These are phyloP conservation scores for Serrognathus titanus DNA, from an alignment of 2,888 invertebrate genomes.

Conservation along the genomic window DNA sequence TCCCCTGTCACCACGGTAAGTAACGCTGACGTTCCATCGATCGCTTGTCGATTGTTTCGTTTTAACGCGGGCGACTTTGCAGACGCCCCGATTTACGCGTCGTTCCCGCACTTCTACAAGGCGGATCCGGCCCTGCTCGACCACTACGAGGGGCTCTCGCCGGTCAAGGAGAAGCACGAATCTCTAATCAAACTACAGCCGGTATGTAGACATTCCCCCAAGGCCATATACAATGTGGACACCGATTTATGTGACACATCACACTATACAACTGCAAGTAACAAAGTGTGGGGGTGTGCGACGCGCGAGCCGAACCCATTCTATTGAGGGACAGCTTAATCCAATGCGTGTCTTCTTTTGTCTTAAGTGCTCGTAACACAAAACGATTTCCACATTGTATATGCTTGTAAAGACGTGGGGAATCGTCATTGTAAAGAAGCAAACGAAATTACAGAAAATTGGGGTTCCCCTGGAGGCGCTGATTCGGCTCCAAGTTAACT, in stretches of 20 bases:
- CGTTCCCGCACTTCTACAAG: constrained; percentile 86
- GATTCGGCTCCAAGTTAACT: constrained; percentile 75
- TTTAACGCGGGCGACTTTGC: constrained; percentile 14
- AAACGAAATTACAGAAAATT: constrained; percentile 65
- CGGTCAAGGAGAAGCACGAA: constrained; percentile 65
- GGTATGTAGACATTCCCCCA: constrained; percentile 52
- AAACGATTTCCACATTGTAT: too few species aligned
- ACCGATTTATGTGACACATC: too few species aligned
- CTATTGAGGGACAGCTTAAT: too few species aligned
- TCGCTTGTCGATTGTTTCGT: background rate
- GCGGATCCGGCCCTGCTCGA: constrained; percentile 67
- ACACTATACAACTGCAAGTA: too few species aligned
- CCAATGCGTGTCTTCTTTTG: too few species aligned
- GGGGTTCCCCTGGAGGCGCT: constrained; percentile 81
- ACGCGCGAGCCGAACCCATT: too few species aligned
- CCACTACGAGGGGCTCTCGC: constrained; percentile 69
- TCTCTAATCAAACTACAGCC: constrained; percentile 84
- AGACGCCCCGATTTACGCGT: constrained; percentile 86
- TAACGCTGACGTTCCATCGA: constrained; percentile 21
- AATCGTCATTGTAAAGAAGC: background rate
- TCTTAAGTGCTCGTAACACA: too few species aligned
- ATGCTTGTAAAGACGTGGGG: background rate
- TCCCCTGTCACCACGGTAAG: constrained; percentile 83
- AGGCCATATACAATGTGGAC: too few species aligned
- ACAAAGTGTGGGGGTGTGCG: too few species aligned